phyloP scores from a whole-genome alignment of 2,113 vertebrate genomes.

The Porphyrio hochstetteri region DNA sequence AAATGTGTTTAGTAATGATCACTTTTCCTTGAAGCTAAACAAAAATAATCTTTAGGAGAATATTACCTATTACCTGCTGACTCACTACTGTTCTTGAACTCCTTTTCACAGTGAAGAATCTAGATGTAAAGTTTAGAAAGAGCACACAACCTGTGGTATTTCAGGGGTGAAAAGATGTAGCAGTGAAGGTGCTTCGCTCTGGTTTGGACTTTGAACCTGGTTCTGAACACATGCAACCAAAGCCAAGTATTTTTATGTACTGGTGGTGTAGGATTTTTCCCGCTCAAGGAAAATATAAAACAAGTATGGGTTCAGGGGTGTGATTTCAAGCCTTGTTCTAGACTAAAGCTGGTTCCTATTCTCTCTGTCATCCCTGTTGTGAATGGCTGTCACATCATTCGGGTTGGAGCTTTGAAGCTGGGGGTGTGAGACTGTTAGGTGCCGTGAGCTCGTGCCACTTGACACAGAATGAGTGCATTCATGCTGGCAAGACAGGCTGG shows the following conservation, averaged over 20 bases:
- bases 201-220: neutral
- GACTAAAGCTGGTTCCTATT: neutral
- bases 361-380: neutral
- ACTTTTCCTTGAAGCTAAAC: neutral
- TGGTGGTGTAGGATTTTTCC: neutral
- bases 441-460: fast-evolving
- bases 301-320: neutral
- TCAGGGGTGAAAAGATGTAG: neutral
- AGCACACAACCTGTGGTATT: fast-evolving
- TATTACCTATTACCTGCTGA: neutral
- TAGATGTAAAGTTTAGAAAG: neutral
- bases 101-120: neutral
- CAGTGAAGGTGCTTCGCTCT: neutral
- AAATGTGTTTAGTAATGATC: neutral
- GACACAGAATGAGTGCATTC: fast-evolving
- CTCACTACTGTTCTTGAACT: fast-evolving
- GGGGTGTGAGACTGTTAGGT: neutral
- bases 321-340: neutral
- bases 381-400: neutral
- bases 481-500: neutral
- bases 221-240: neutral
- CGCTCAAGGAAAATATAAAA: neutral
- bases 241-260: neutral
- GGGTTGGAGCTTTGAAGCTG: neutral
- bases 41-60: neutral